Base-by-base conservation (phyloP, 2,113 vertebrate species). In the Hypocryptadius cinnamomeus region DNA sequence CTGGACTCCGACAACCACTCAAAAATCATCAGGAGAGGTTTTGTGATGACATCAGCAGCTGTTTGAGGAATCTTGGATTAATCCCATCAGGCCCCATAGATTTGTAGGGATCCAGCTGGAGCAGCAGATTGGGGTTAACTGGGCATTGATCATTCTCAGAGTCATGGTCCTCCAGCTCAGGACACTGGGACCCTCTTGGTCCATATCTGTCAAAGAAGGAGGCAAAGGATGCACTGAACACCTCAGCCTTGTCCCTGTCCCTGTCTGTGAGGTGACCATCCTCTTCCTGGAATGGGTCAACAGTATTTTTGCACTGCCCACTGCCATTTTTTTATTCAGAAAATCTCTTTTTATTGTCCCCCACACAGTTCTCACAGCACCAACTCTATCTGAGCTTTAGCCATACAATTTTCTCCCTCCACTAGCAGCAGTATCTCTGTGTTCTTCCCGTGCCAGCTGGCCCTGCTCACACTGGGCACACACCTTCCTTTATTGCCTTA, bases 281-380 rank as follows among this genome's bases (percentile, higher is more conserved):
- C 33, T 45, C 12, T 51, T 23, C 28, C 37, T 44, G 11, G 18
- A 23, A 33, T 0, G 1, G 27, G 8, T 27, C 54, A 51, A 2
- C 23, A 18, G 8, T 22, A 11, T 28, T 69, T 69, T 37, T 69
- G 10, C 15, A 7, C 33, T 23, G 13, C 17, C 17, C 35, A 13
- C 23, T 31, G 14, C 17, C 27, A 44, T 37, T 31, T 18, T 12
- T 51, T 17, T 59, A 68, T 60, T 68, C 6, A 23, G 5, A 68
- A 68, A 60, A 51, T 35, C 11, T 44, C 14, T 23, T 57, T 42
- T 44, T 28, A 6, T 28, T 28, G 22, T 44, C 4, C 33, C 22
- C 15, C 18, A 23, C 20, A 24, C 14, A 5, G 15, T 23, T 28
- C 54, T 69, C 14, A 22, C 27, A 45, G 12, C 10, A 23, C 45